Base-by-base conservation (phyloP, 2,888 invertebrate species). In the Smittia sp. region DNA sequence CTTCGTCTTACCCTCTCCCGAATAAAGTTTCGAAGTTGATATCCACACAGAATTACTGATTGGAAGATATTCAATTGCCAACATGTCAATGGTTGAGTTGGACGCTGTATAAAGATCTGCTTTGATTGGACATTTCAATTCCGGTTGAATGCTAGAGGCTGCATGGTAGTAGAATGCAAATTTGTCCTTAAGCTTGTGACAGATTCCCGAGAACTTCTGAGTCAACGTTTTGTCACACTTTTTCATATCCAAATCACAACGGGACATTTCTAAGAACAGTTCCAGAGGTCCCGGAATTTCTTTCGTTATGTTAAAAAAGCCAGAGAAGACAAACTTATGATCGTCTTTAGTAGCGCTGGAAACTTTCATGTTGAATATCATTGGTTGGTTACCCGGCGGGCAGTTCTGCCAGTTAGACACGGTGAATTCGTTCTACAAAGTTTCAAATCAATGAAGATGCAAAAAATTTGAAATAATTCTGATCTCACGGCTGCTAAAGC, bases 1-100 rank as follows among this genome's bases (percentile, higher is more conserved):
- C 11, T 4, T 9, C 1, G 32, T 68, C 46, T 68, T 68, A n/a
- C 68, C 67, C 2, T 67, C 67, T 9, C 67, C 68, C 22, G 68
- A 52, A 25, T 13, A 7, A 4, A 11, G 15, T 52, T 46, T 46
- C 11, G 15, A 46, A n/a, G 6, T 46, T 11, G 3, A 13, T 3
- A 46, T 46, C 46, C 46, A 46, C 2, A 46, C 11, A 15, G 46
- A 46, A n/a, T 15, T n/a, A 11, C n/a, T n/a, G 15, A 46, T 6
- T 6, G 46, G 46, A 2, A 46, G n/a, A 13, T 11, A 46, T 3
- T 6, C 2, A 11, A 46, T 6, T 2, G 11, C 11, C 15, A 15
- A 11, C 15, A 46, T 11, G 46, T 46, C 46, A 15, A 46, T 3
- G 15, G 4, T 46, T 2, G 46, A 2, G 15, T 46, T 46, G 3